Conservation (phyloP, 1,140 invertebrate genomes). For the Drosophila punjabiensis region DNA sequence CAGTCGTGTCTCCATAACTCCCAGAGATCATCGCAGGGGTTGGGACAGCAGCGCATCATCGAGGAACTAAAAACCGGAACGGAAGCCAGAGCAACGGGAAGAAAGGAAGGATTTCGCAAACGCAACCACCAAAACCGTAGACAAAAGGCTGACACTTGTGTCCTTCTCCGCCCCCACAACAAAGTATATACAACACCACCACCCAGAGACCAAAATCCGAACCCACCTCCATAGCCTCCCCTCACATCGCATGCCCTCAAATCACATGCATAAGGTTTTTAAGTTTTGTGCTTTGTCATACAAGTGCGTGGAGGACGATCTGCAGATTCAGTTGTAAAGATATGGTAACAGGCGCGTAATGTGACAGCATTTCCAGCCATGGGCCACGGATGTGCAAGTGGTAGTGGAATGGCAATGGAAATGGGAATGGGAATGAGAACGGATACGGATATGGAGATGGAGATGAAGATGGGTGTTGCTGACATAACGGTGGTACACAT, state of each 20-base stretch:
- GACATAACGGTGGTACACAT: slow-evolving; percentile 65
- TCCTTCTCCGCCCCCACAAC: slow-evolving; percentile 22
- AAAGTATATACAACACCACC: slow-evolving; percentile 11
- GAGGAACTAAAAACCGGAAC: slow-evolving; percentile 71
- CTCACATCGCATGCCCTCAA: slow-evolving; percentile 64
- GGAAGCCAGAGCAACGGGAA: slow-evolving; percentile 61
- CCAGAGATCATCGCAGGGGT: slow-evolving; percentile 48
- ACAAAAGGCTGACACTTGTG: slow-evolving; percentile 71
- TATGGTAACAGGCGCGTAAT: slow-evolving; percentile 81
- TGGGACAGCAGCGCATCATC: slow-evolving; percentile 32
- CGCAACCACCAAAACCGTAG: slow-evolving; percentile 57
- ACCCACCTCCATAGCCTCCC: background rate
- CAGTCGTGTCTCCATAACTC: background rate
- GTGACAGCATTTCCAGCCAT: slow-evolving; percentile 66
- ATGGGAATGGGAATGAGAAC: background rate
- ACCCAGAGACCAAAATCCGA: background rate
- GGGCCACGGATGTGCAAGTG: slow-evolving; percentile 12
- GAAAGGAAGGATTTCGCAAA: slow-evolving; percentile 41
- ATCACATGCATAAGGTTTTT: slow-evolving; percentile 83
- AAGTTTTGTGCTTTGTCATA: slow-evolving; percentile 83
- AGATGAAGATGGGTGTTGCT: slow-evolving; percentile 9
- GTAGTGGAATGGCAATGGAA: background rate
- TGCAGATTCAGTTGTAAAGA: slow-evolving; percentile 82
- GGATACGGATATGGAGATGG: background rate
- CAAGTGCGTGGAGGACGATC: slow-evolving; percentile 77